phyloP scores from a whole-genome alignment of 2,113 vertebrate genomes.

The Lepus europaeus region DNA sequence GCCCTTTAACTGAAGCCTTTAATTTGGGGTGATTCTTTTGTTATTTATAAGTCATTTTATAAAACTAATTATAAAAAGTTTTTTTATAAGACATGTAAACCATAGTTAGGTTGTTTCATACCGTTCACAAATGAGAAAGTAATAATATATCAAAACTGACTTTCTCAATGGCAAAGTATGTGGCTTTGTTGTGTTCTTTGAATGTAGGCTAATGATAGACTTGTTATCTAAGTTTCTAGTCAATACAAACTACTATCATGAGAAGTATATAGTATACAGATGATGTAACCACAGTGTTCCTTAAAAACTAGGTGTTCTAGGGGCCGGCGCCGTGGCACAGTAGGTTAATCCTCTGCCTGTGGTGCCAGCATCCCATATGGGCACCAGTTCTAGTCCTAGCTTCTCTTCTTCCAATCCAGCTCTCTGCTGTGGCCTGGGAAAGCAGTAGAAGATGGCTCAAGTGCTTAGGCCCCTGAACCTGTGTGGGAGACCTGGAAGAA shows the following conservation, averaged over 20 bases:
- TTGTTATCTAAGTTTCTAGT: not conserved
- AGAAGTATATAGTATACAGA: not conserved
- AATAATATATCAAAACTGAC: not conserved
- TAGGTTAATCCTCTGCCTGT: too few species aligned
- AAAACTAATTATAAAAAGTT: not conserved
- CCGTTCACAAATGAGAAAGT: not conserved
- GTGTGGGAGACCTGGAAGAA: too few species aligned
- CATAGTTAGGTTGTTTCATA: not conserved
- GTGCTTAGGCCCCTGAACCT: too few species aligned
- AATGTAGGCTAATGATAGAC: not conserved
- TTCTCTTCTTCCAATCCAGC: too few species aligned
- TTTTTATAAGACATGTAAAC: not conserved
- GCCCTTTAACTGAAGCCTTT: not conserved
- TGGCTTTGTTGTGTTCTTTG: not conserved
- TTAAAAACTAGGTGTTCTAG: not conserved
- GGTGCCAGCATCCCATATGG: too few species aligned
- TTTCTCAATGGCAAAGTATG: not conserved
- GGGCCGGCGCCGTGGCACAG: too few species aligned
- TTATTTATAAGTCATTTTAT: constrained; percentile 34
- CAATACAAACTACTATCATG: not conserved
- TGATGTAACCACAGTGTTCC: not conserved
- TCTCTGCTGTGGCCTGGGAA: too few species aligned
- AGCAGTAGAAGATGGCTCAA: too few species aligned
- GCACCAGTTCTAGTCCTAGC: too few species aligned
- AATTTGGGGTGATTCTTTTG: not conserved